These are phyloP conservation scores for Epicauta chinensis DNA, from an alignment of 1,140 invertebrate species.

Conservation along the genomic window DNA sequence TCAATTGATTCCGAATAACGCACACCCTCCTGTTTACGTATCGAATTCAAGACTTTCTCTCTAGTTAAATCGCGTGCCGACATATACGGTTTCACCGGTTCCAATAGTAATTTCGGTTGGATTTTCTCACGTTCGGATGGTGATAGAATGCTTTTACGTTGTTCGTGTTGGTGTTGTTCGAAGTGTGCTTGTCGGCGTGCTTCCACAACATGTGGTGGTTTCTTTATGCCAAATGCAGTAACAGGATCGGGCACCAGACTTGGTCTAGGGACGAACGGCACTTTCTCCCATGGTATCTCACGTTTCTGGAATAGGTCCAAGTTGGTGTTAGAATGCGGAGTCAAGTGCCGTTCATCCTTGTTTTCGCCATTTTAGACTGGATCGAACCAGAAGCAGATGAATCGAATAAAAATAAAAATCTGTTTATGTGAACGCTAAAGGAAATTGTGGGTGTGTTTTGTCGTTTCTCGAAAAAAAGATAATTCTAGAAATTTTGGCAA, in stretches of 20 bases:
- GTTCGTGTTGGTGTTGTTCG: constrained; percentile 1
- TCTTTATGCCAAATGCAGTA: constrained; percentile 67
- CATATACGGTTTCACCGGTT: constrained; percentile 55
- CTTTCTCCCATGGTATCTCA: constrained; percentile 76
- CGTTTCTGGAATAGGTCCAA: constrained; percentile 59
- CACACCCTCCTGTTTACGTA: constrained; percentile 34
- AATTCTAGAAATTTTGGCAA: neutral
- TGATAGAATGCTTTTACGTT: constrained; percentile 31
- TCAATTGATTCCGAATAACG: constrained; percentile 53
- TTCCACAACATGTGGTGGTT: constrained; percentile 35
- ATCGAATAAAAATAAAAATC: neutral
- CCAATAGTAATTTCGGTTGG: constrained; percentile 48
- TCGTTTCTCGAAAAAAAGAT: neutral
- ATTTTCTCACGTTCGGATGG: constrained; percentile 48
- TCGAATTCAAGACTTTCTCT: constrained; percentile 47
- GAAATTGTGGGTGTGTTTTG: neutral
- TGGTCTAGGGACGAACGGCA: constrained; percentile 73
- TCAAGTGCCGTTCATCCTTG: constrained; percentile 39
- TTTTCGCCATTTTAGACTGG: constrained; percentile 1
- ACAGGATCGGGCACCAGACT: constrained; percentile 73
- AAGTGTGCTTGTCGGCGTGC: neutral
- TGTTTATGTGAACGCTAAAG: neutral
- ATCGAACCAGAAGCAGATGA: neutral
- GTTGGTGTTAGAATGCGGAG: constrained; percentile 9
- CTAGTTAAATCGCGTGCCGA: constrained; percentile 56